Percentiles rank a stretch among this genome's conserved stretches.
Conservation (phyloP, 2,113 vertebrate genomes). For the Lamprotornis superbus region DNA sequence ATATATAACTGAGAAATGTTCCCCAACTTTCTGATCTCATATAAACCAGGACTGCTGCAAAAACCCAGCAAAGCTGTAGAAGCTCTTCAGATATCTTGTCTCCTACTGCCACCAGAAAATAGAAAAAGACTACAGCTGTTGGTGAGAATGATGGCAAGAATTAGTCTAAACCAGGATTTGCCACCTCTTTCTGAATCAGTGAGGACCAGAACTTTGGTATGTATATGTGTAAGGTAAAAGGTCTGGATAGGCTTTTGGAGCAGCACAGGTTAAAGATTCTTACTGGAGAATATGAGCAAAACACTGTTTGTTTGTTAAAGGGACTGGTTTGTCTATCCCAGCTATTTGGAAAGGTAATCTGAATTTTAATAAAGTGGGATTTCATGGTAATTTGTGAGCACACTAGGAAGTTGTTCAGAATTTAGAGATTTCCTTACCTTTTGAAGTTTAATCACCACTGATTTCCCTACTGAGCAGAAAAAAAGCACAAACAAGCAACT, state of each 20-base stretch:
- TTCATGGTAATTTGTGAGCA: neutral
- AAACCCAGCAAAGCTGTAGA: constrained; percentile 74
- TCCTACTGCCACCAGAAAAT: constrained; percentile 84
- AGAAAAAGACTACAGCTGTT: constrained; percentile 82
- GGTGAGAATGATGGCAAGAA: constrained; percentile 82
- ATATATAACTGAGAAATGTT: neutral
- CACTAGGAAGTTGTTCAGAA: neutral
- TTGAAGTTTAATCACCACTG: neutral
- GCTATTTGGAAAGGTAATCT: neutral
- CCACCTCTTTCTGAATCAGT: constrained; percentile 80
- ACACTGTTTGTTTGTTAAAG: neutral
- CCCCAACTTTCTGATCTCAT: neutral
- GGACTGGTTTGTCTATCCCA: neutral
- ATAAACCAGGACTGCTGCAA: constrained; percentile 73
- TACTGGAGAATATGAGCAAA: neutral
- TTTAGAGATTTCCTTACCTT: neutral
- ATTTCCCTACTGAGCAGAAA: neutral
- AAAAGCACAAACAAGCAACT: neutral
- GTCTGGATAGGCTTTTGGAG: neutral
- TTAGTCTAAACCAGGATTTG: constrained; percentile 78
- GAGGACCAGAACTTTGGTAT: constrained; percentile 80
- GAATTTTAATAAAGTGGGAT: neutral
- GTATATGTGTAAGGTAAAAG: neutral
- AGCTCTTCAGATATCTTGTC: constrained; percentile 84
- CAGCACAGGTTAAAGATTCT: neutral